Conservation (phyloP, 2,797 vertebrate species). For the Odontamblyopus lacepedii region DNA sequence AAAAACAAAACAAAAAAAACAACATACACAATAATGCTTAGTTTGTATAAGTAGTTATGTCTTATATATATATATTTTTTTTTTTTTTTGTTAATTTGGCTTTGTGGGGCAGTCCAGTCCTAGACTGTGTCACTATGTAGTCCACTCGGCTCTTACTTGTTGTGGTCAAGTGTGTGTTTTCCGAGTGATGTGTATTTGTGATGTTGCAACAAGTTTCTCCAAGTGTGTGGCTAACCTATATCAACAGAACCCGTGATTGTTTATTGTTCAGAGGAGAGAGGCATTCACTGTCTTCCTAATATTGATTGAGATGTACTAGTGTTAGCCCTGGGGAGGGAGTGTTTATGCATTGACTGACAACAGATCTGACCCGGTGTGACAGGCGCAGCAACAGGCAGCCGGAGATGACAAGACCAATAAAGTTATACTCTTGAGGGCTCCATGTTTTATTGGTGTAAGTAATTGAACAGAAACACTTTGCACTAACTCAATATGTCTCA, state of each 20-base stretch:
- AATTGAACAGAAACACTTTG: background rate
- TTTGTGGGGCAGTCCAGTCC: conserved; percentile 26
- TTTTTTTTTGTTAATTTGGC: background rate
- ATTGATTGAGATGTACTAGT: conserved; percentile 23
- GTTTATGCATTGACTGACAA: conserved; percentile 42
- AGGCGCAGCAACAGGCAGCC: conserved; percentile 39
- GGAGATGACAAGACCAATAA: conserved; percentile 41
- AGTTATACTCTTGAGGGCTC: conserved; percentile 5
- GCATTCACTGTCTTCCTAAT: background rate
- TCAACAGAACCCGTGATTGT: conserved; percentile 48
- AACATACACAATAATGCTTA: too few relatives aligned
- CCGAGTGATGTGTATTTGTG: conserved; percentile 60
- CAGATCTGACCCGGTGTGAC: conserved; percentile 41
- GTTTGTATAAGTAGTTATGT: background rate
- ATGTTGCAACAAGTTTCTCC: conserved; percentile 56
- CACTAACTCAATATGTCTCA: background rate
- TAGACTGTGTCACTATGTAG: conserved; percentile 50
- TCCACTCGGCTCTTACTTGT: conserved; percentile 49
- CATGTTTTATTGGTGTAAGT: conserved; percentile 14
- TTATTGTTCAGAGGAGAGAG: conserved; percentile 20
- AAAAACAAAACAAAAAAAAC: too few relatives aligned
- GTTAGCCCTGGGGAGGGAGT: conserved; percentile 12
- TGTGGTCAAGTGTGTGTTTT: conserved; percentile 54
- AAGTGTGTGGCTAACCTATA: conserved; percentile 57
- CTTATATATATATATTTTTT: background rate